phyloP scores from a whole-genome alignment of 2,797 vertebrate species.

The Falco rusticolus region DNA sequence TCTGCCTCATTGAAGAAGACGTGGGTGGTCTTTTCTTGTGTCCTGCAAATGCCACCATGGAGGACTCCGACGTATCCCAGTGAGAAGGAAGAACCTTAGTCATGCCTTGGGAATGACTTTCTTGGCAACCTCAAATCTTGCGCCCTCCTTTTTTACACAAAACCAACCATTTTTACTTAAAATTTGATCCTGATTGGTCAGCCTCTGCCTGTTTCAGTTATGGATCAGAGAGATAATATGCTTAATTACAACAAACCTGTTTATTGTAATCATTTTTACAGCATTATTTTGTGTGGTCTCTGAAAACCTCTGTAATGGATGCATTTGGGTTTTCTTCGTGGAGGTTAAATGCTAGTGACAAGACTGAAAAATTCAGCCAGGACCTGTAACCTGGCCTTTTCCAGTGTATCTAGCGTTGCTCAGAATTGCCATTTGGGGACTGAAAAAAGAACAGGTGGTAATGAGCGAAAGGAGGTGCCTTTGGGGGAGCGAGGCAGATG shows the following conservation, averaged over 20 bases:
- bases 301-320: not conserved
- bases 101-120: not conserved
- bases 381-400: not conserved
- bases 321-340: not conserved
- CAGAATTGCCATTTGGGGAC: not conserved
- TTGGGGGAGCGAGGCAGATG: slow-evolving; percentile 28
- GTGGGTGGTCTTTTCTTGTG: not conserved
- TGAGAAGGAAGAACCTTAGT: not conserved
- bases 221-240: fast-evolving
- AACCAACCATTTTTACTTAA: not conserved
- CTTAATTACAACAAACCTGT: not conserved
- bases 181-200: not conserved
- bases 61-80: not conserved
- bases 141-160: not conserved
- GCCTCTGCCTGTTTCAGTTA: not conserved
- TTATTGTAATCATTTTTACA: not conserved
- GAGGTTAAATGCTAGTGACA: not conserved
- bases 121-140: not conserved
- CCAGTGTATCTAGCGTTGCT: not conserved
- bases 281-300: not conserved
- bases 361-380: not conserved
- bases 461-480: not conserved
- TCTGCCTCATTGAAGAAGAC: not conserved
- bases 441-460: slow-evolving; percentile 37
- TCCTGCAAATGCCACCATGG: not conserved